Evolutionary conservation across 2,113 vertebrate genomes (phyloP).

Genomic region (Cyanistes caeruleus): DNA sequence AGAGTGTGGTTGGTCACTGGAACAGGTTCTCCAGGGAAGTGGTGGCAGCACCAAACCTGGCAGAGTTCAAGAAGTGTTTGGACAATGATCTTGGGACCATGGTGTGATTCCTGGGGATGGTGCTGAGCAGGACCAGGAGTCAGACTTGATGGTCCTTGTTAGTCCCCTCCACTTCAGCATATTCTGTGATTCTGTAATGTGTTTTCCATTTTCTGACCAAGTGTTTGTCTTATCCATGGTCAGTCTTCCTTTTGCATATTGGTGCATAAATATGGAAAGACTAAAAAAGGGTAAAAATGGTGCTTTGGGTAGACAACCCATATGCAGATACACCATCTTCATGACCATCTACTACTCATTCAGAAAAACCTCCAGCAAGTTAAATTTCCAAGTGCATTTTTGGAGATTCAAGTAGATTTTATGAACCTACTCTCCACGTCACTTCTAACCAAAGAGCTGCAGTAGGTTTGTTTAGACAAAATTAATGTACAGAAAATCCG

Average conservation of each 20-base stretch:
- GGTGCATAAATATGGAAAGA: background rate
- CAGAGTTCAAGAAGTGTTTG: background rate
- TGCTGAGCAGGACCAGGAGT: too few relatives aligned
- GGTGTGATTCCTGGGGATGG: background rate
- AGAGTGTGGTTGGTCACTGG: fast-evolving
- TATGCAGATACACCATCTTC: background rate
- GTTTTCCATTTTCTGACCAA: background rate
- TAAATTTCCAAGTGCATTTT: background rate
- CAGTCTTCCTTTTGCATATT: background rate
- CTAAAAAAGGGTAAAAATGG: background rate
- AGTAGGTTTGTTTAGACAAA: background rate
- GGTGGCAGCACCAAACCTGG: background rate
- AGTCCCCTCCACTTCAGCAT: background rate
- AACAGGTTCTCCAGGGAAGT: background rate
- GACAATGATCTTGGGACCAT: background rate
- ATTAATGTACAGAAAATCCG: background rate
- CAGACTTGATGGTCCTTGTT: background rate
- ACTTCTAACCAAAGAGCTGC: background rate
- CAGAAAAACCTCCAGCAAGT: background rate
- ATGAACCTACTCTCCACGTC: background rate
- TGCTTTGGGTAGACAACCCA: background rate
- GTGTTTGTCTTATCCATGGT: background rate
- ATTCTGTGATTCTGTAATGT: background rate
- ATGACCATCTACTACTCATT: background rate
- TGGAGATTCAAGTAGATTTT: background rate